These are phyloP conservation scores for Drosophila insularis DNA, from an alignment of 1,140 invertebrate genomes.

Conservation along the genomic window DNA sequence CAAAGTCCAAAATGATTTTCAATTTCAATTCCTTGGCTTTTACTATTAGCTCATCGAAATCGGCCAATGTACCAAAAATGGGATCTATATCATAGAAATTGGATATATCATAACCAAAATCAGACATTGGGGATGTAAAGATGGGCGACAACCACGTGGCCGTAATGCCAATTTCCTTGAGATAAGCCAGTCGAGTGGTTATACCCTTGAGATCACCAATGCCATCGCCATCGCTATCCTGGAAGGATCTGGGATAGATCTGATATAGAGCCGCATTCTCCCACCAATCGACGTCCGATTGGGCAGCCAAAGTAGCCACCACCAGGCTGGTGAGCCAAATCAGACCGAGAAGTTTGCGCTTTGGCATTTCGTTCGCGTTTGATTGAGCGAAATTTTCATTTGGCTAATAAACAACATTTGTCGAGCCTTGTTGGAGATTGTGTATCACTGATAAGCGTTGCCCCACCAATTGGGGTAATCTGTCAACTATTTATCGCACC, in stretches of 20 bases:
- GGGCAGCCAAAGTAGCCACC: neutral
- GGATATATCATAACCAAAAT: constrained; percentile 88
- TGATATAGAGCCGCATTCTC: constrained; percentile 89
- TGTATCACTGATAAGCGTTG: constrained; percentile 20
- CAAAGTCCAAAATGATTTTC: constrained; percentile 81
- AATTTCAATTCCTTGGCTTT: constrained; percentile 83
- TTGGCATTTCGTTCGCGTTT: constrained; percentile 66
- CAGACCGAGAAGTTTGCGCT: constrained; percentile 55
- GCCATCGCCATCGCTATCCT: constrained; percentile 90
- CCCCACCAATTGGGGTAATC: constrained; percentile 40
- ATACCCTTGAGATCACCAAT: constrained; percentile 88
- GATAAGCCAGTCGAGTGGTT: constrained; percentile 83
- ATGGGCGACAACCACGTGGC: constrained; percentile 89
- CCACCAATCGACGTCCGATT: constrained; percentile 86
- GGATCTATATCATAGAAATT: constrained; percentile 88
- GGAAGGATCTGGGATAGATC: constrained; percentile 91
- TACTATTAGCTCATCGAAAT: constrained; percentile 87
- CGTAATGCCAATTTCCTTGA: constrained; percentile 84
- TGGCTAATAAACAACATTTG: constrained; percentile 59
- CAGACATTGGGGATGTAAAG: constrained; percentile 87
- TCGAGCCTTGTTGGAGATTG: constrained; percentile 60
- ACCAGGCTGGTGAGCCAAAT: constrained; percentile 19
- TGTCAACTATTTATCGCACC: constrained; percentile 42
- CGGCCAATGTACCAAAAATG: constrained; percentile 88
- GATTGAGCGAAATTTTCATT: constrained; percentile 58